phyloP scores from a whole-genome alignment of 1,140 invertebrate genomes.

The Proales similis region DNA sequence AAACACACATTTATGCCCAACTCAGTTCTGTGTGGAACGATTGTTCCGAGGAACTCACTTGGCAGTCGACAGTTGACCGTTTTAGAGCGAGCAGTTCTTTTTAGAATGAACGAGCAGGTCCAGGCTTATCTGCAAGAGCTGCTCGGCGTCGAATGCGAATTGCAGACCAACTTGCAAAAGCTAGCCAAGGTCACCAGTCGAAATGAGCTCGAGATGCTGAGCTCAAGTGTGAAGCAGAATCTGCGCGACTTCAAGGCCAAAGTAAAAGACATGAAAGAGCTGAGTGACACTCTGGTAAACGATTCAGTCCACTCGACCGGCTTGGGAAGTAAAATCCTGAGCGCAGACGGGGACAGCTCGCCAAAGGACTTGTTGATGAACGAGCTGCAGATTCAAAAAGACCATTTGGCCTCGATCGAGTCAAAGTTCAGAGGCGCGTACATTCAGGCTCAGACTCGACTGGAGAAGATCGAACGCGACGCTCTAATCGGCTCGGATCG shows the following conservation, averaged over 20 bases:
- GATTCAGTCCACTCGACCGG: conserved; percentile 14
- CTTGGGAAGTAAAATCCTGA: not conserved
- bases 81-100: not conserved
- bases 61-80: not conserved
- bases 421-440: conserved; percentile 26
- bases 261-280: conserved; percentile 36
- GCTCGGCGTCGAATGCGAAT: conserved; percentile 9
- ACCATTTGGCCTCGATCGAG: conserved; percentile 18
- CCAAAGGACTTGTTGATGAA: conserved; percentile 29
- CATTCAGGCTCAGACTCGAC: conserved; percentile 9
- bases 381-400: conserved; percentile 36
- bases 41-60: too few species aligned
- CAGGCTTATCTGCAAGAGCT: conserved; percentile 29
- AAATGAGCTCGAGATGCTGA: conserved; percentile 17
- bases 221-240: not conserved
- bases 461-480: conserved; percentile 19
- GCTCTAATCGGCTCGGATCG: not conserved
- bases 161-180: conserved; percentile 32
- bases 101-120: not conserved
- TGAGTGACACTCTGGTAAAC: too few species aligned
- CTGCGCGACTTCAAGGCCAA: conserved; percentile 25
- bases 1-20: too few species aligned
- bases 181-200: conserved; percentile 11
- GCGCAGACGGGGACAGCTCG: not conserved
- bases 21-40: too few species aligned